A percentile compares a stretch with the other conserved stretches of the same genome.
Conservation (phyloP, 2,888 invertebrate species). For the Eupithecia subumbrata region DNA sequence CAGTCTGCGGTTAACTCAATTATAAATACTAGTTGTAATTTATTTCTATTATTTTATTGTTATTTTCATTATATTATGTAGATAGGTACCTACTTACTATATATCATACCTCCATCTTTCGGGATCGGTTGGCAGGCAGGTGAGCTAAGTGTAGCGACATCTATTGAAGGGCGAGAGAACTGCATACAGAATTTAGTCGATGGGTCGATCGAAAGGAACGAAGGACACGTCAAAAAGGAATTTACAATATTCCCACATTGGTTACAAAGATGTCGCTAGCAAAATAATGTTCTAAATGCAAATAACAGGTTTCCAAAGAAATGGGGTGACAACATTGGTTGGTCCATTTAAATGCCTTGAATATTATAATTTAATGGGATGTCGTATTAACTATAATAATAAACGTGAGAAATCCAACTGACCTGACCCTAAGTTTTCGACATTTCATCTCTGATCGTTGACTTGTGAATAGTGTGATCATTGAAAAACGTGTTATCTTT, state of each 20-base stretch:
- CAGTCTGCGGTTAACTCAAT: too few species aligned
- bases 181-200: not conserved
- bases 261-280: not conserved
- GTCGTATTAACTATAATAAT: slow-evolving; percentile 53
- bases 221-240: not conserved
- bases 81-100: too few species aligned
- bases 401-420: slow-evolving; percentile 72
- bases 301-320: not conserved
- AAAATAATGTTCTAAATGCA: not conserved
- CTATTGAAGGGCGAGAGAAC: slow-evolving; percentile 1
- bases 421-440: slow-evolving; percentile 57
- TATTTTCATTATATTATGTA: too few species aligned
- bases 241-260: not conserved
- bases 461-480: slow-evolving; percentile 31
- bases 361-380: not conserved
- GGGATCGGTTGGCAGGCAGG: not conserved
- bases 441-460: slow-evolving; percentile 62
- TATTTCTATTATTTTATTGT: too few species aligned
- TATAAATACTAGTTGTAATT: too few species aligned
- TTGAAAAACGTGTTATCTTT: not conserved
- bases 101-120: not conserved
- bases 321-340: not conserved
- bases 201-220: not conserved
- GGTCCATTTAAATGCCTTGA: not conserved
- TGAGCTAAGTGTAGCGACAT: not conserved